Evolutionary conservation across 2,797 vertebrate species (phyloP), one percentile per base, ranked within the genome.

Genomic region (Cuculus canorus): DNA sequence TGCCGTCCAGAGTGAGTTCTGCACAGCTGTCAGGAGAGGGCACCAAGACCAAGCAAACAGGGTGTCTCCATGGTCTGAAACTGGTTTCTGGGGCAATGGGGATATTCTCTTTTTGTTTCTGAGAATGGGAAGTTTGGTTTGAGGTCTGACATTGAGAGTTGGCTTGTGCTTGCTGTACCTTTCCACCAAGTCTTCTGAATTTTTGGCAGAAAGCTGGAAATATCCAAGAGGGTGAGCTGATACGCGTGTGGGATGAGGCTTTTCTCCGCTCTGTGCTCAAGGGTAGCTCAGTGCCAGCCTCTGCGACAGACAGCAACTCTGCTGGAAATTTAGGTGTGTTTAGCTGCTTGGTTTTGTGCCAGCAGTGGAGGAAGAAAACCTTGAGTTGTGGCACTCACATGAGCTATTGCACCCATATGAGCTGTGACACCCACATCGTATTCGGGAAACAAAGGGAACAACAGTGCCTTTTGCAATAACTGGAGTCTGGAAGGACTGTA

Each of bases 21-120:
- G 82, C 28, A 3, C 12, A 8, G 17, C 45, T 64, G 89, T 78
- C 94, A 61, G 86, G 50, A 94, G 95, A 89, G 91, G 94, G 91
- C 95, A 93, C 73, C 76, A 81, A 35, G 64, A 60, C 52, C 47
- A 48, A 70, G 81, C 45, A 22, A 39, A 80, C 19, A 18, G 33
- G 4, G 10, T 4, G 45, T 15, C 47, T 63, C 50, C 12, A 0
- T 35, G 22, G 21, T 5, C 73, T 80, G 68, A 21, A 69, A 19
- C 25, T 8, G 17, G 21, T 33, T 54, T 66, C 68, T 13, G 17
- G 25, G 1, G 7, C 0, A 10, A 33, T 3, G 2, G 21, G 14
- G 15, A 45, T 2, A 7, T 78, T 17, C 17, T 79, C 59, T 60
- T 32, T 33, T 84, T 4, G 1, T 11, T 53, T 60, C 25, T 66